Conservation (phyloP, 2,888 invertebrate genomes). For the Perdita meconis region DNA sequence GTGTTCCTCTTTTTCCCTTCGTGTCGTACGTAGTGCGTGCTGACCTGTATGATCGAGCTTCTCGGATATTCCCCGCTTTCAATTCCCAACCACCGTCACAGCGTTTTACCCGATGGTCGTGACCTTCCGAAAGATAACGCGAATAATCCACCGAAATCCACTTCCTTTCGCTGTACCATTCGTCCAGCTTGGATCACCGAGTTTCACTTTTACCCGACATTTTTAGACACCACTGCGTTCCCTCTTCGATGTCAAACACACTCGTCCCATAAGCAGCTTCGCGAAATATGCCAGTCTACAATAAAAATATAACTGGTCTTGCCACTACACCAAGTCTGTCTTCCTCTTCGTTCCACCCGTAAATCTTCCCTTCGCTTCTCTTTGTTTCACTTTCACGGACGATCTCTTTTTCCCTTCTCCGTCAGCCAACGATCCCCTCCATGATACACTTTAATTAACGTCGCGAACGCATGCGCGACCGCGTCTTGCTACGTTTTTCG, state of each 20-base stretch:
- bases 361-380: constrained; percentile 27
- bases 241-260: constrained; percentile 32
- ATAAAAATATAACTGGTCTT: constrained; percentile 62
- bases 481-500: constrained; percentile 1
- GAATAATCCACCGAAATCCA: constrained; percentile 40
- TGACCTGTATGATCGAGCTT: constrained; percentile 46
- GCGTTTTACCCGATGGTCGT: constrained; percentile 54
- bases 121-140: constrained; percentile 65
- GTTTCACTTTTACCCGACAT: constrained; percentile 72
- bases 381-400: constrained; percentile 31
- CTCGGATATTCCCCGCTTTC: constrained; percentile 57
- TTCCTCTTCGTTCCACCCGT: constrained; percentile 35
- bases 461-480: constrained; percentile 47
- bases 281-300: constrained; percentile 52
- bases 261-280: constrained; percentile 25
- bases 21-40: constrained; percentile 33
- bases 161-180: constrained; percentile 24
- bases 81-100: constrained; percentile 55
- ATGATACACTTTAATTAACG: constrained; percentile 33
- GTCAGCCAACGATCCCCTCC: constrained; percentile 21
- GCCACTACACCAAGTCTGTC: constrained; percentile 35
- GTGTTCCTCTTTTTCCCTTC: constrained; percentile 41
- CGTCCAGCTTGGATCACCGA: constrained; percentile 59
- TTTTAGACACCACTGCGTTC: constrained; percentile 46
- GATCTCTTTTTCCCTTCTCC: constrained; percentile 58